Percentiles rank a stretch among this genome's conserved stretches.
Conservation (phyloP, 2,113 vertebrate genomes). For the Mionectes macconnelli region DNA sequence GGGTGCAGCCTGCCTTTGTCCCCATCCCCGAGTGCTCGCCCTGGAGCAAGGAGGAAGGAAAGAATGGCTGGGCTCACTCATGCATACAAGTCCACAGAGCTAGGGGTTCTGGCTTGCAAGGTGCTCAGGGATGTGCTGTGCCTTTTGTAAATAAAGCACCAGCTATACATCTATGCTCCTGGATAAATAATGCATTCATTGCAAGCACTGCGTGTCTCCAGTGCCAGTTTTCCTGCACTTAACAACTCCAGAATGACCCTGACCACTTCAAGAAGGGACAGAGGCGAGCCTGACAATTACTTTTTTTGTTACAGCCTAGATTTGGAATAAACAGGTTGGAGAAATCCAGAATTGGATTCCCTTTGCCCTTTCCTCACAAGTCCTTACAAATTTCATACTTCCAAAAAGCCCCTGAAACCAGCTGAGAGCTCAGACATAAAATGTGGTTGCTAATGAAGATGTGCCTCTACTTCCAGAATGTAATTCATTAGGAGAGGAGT, state of each 20-base stretch:
- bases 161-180: background rate
- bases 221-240: background rate
- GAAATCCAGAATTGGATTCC: background rate
- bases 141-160: background rate
- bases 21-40: rapidly evolving
- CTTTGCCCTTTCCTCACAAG: background rate
- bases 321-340: background rate
- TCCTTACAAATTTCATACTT: background rate
- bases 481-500: background rate
- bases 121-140: background rate
- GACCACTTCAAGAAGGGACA: background rate
- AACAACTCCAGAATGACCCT: background rate
- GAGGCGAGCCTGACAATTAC: background rate
- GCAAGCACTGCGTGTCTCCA: background rate
- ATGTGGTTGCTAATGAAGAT: background rate
- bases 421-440: background rate
- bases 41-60: background rate
- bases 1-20: background rate
- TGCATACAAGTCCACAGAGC: background rate
- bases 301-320: background rate
- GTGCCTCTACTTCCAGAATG: background rate
- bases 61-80: background rate
- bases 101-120: background rate
- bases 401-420: background rate
- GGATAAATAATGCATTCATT: background rate